Evolutionary conservation across 2,113 vertebrate species (phyloP), one percentile per base, ranked within the genome.

Genomic region (Guaruba guarouba): DNA sequence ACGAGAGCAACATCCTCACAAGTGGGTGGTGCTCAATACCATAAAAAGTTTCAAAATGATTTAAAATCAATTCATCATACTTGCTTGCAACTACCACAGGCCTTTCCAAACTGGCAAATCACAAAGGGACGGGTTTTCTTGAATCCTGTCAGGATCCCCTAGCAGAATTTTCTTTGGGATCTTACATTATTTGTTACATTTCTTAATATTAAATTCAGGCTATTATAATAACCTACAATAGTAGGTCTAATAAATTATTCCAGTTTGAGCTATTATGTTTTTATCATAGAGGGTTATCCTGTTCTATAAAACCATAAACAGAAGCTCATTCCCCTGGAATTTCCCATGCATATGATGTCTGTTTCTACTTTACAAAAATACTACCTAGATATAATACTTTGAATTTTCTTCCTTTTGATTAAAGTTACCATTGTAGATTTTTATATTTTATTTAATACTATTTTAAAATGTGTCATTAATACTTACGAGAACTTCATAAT

Each of bases 401-500:
- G 4, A 20, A 63, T 75, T 66, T 62, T 74, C 11, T 73, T 62
- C 17, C 71, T 91, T 76, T 71, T 67, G 4, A 82, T 59, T 80
- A 77, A 77, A 69, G 9, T 14, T 25, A 29, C 11, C 7, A 28
- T 1, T 31, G 9, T 11, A 28, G 54, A 28, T 73, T 64, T 84
- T 17, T 6, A 17, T 31, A 49, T 28, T 83, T 43, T 2, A 7
- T 85, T 66, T 35, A 33, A 59, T 59, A 24, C 20, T 79, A 44
- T 23, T 91, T 93, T 52, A 76, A 92, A 93, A 76, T 1, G 5
- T 18, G 16, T 18, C 57, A 81, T 85, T 55, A 77, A n/a, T 92
- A 97, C 98, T 98, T 98, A 99, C 99, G 82, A 99, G 98, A 91
- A 99, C 99, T 99, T 99, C 99, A 64, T 99, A 99, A 98, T 99